Base-by-base conservation (phyloP, 2,797 vertebrate species). In the Falco berigora region DNA sequence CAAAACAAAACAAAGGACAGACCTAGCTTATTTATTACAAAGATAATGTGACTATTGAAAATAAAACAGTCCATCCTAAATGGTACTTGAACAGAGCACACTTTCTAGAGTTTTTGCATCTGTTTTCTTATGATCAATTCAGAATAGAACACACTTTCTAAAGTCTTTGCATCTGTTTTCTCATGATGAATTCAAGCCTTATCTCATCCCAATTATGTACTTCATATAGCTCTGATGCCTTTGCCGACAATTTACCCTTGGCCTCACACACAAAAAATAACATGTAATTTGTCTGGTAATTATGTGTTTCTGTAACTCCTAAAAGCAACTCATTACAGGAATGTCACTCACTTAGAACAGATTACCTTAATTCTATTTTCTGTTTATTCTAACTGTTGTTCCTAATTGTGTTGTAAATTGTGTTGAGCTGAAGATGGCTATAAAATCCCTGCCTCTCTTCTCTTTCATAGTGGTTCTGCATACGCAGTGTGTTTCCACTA, bases 351-450 rank as follows among this genome's bases (percentile, higher is more conserved):
- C 95, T 95, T 94, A 93, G 80, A 97, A 97, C 84, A 97, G 91
- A 98, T 97, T 96, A 97, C 95, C 96, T 98, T 97, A 97, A 97
- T 98, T 97, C 81, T 97, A 77, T 97, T 98, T 97, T 95, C 95
- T 97, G 88, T 97, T 98, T 97, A 97, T 95, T 93, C 94, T 97
- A 94, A 95, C 92, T 77, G 83, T 94, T 23, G 0, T 87, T 95
- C 77, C 80, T 96, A 92, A 96, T 88, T 90, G 91, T 77, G 73
- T 94, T 95, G 73, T 90, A 96, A 96, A 93, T 90, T 88, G 78
- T 83, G 36, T 83, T 4, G 18, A 92, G 73, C 55, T 79, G 56
- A 95, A 97, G 64, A 85, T 92, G 78, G 72, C 92, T 79, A 46
- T 75, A 77, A 94, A 94, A 85, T 75, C 86, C 49, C 62, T 87